These are phyloP conservation scores for Folsomia candida DNA, from an alignment of 2,888 invertebrate genomes.

Conservation along the genomic window DNA sequence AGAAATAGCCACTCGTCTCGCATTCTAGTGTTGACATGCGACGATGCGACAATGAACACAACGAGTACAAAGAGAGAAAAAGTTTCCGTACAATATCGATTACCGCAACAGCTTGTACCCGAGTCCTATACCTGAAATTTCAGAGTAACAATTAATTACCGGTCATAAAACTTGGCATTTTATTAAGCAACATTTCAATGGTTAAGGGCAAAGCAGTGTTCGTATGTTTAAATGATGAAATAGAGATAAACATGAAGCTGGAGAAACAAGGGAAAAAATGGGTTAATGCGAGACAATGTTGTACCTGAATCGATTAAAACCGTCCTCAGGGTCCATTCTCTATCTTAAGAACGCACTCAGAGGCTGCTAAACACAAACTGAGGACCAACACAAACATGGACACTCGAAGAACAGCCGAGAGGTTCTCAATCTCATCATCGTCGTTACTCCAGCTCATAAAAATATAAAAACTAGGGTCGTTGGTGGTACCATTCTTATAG, in stretches of 20 bases:
- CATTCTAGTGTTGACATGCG: too few species aligned
- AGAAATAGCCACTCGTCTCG: too few species aligned
- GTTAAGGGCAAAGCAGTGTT: too few species aligned
- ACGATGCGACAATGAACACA: not conserved
- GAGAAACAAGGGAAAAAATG: too few species aligned
- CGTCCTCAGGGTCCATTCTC: constrained; percentile 44
- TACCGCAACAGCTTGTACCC: constrained; percentile 47
- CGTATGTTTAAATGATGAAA: too few species aligned
- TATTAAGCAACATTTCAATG: too few species aligned
- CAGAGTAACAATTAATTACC: too few species aligned
- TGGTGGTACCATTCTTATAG: not conserved
- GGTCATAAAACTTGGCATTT: too few species aligned
- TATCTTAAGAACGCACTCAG: constrained; percentile 26
- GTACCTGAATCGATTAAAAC: constrained; percentile 48
- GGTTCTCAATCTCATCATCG: not conserved
- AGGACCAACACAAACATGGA: not conserved
- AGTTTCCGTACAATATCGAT: constrained; percentile 45
- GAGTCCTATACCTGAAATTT: constrained; percentile 46
- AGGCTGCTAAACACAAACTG: too few species aligned
- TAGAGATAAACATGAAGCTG: too few species aligned
- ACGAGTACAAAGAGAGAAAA: constrained; percentile 15
- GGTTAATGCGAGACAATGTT: too few species aligned
- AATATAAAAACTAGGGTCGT: not conserved
- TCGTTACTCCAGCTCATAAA: not conserved
- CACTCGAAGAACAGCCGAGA: not conserved